Evolutionary conservation across 1,140 invertebrate species (phyloP), one percentile per base, ranked within the genome.

Genomic region (Penaeus chinensis): DNA sequence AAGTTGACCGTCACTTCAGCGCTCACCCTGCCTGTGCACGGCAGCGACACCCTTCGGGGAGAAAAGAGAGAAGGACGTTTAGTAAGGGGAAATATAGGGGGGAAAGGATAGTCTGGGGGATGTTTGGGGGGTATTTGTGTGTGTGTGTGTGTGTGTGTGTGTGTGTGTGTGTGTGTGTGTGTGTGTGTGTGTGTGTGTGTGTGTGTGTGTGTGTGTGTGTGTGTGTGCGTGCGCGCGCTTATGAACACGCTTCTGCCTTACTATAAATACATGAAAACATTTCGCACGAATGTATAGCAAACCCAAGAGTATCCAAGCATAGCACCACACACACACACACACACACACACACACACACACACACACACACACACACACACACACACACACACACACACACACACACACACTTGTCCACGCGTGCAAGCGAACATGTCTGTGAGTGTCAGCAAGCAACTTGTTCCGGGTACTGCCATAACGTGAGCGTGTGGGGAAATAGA

Each of bases 1-100:
- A 97, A 93, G 69, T 94, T 93, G 60, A 97, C 94, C 82, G 95
- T 94, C 79, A 96, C 96, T 92, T 97, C 96, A 11, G 95, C 95
- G 91, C 94, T 96, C 90, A 93, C 92, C 86, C 94, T 92, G 13
- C 96, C 96, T 0, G 96, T 96, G 91, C 97, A 97, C 2, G 95
- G 95, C 60, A 97, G 92, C 13, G 94, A 94, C 63, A 97, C 94
- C 90, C 95, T 95, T 92, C 0, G 5, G 27, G 24, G 69, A n/a
- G 37, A 37, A n/a, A 66, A 71, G 63, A 71, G 66, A 71, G 3
- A 71, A 13, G 66, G 60, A 37, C 54, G 66, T 60, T n/a, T 27
- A 71, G 61, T 47, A 24, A 69, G 54, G 82, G n/a, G 65, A 82
- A 37, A 66, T 27, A 82, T n/a, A 69, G 18, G 54, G 47, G 61